Evolutionary conservation across 2,888 invertebrate genomes (phyloP).

Genomic region (Conistra vaccinii): DNA sequence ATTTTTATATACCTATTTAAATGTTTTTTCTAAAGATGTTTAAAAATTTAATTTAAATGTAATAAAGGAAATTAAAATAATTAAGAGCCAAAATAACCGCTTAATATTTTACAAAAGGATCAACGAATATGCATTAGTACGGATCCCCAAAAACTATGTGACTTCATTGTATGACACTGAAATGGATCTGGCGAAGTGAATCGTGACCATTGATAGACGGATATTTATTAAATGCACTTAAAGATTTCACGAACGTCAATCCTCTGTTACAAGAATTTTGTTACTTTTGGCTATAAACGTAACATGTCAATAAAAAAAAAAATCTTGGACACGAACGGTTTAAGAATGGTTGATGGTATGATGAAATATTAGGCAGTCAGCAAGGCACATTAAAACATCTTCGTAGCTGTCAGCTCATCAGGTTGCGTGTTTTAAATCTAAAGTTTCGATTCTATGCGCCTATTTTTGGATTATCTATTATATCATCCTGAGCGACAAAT

Average conservation of each 20-base stretch:
- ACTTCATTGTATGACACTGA: neutral
- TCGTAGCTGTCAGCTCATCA: neutral
- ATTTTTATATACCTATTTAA: too few species aligned
- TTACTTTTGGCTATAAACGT: neutral
- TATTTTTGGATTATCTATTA: constrained; percentile 6
- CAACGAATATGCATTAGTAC: neutral
- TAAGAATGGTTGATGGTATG: too few species aligned
- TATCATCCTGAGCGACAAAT: neutral
- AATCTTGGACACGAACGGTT: neutral
- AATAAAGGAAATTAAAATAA: too few species aligned
- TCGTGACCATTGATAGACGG: neutral
- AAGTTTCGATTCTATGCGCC: neutral
- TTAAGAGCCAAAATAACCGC: neutral
- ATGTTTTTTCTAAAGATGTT: too few species aligned
- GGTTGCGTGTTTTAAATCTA: neutral
- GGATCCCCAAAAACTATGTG: neutral
- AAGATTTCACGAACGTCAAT: neutral
- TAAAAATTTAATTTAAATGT: too few species aligned
- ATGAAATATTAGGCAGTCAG: neutral
- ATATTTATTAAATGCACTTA: neutral
- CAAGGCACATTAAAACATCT: neutral
- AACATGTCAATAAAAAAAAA: neutral
- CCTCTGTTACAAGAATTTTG: neutral
- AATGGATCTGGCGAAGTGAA: neutral
- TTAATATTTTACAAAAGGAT: neutral